Base-by-base conservation (phyloP, 2,113 vertebrate species). In the Indicator indicator region DNA sequence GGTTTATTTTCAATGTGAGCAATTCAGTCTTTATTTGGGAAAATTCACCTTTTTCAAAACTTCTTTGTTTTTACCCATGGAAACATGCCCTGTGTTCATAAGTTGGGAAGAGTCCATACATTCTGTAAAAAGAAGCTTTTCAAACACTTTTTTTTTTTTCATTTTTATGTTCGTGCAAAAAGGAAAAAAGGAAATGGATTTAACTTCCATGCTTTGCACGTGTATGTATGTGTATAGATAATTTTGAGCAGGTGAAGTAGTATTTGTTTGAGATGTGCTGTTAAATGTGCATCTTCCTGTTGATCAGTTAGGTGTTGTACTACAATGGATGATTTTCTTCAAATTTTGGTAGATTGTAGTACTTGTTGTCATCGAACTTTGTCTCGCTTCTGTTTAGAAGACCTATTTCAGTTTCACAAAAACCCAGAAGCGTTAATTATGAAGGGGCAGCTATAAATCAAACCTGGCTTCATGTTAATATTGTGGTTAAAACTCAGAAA, bases 391-490 rank as follows among this genome's bases (percentile, higher is more conserved):
- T 85, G 16, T 69, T 71, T 59, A 38, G 58, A 90, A 65, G 62
- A 62, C 5, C n/a, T 62, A 1, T 76, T 89, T 67, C 33, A 56
- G 19, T 64, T 90, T 73, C 56, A 56, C 32, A 54, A 24, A 59
- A 72, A 18, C 11, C 78, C 32, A 71, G 24, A 81, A 62, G 9
- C 16, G 52, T 81, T 77, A 18, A 7, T 15, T 78, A 16, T 30
- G 12, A 84, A 10, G n/a, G 15, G 26, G 69, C 8, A 77, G 5
- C 7, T 13, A 38, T 26, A 72, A 68, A 89, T n/a, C 17, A 84
- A 75, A 32, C 40, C 14, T 60, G 14, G 9, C 0, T 0, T 73
- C 72, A 91, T 5, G 3, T 9, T 77, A 27, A 28, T 2, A 8
- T 19, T 52, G 30, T 62, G n/a, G 40, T 30, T 75, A 68, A 83